These are phyloP conservation scores for Otolemur crassicaudatus DNA, from an alignment of 2,797 vertebrate genomes.

Conservation along the genomic window DNA sequence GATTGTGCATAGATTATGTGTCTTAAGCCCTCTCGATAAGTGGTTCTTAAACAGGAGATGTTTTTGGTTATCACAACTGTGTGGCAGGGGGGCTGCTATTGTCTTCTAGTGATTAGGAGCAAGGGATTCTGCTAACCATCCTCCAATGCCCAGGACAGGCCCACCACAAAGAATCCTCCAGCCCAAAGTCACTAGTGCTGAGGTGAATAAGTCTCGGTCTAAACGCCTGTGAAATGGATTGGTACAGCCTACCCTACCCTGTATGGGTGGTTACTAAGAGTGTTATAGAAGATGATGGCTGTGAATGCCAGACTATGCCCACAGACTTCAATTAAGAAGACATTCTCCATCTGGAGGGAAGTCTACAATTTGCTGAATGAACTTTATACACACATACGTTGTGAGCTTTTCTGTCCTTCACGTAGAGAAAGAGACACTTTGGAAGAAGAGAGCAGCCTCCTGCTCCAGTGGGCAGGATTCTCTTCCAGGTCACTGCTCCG, in stretches of 20 bases:
- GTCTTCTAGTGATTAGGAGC: not conserved
- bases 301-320: not conserved
- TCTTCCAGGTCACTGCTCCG: not conserved
- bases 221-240: accelerated
- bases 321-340: not conserved
- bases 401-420: not conserved
- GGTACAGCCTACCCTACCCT: not conserved
- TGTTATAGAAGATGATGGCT: not conserved
- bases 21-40: not conserved
- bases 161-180: not conserved
- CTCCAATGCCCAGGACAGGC: too few relatives aligned
- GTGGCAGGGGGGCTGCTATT: not conserved
- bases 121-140: not conserved
- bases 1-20: not conserved
- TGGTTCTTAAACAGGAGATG: not conserved
- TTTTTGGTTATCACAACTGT: not conserved
- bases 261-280: not conserved
- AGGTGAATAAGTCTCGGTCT: not conserved
- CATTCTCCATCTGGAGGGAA: not conserved
- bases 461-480: not conserved
- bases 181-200: not conserved
- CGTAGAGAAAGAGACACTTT: not conserved
- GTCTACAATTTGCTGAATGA: not conserved
- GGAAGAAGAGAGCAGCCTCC: not conserved
- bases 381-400: too few relatives aligned